Conservation (phyloP, 2,888 invertebrate genomes). For the Tyria jacobaeae region DNA sequence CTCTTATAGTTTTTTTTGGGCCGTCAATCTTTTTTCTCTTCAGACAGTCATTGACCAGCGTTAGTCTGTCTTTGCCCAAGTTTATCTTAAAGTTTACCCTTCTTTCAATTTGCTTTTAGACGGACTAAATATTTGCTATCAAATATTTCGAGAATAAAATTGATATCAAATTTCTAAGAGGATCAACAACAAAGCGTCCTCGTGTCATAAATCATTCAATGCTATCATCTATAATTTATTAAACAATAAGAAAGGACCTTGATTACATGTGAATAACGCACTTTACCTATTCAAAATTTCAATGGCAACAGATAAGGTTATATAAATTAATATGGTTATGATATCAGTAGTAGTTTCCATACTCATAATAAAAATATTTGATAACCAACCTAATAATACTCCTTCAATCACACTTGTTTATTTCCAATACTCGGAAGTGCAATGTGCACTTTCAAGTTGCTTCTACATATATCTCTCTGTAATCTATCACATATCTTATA, state of each 20-base stretch:
- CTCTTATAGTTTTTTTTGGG: no score
- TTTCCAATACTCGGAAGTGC: no score
- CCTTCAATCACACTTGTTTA: no score
- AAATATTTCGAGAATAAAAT: conserved; percentile 21
- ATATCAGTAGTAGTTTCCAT: no score
- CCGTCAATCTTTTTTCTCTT: conserved; percentile 16
- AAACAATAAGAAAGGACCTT: conserved; percentile 35
- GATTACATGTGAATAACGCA: conserved; percentile 38
- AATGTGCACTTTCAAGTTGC: no score
- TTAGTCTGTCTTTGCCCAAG: conserved; percentile 23
- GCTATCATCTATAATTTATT: conserved; percentile 23
- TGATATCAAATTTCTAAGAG: conserved; percentile 13
- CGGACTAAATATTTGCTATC: conserved; percentile 24
- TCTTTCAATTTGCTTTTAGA: conserved; percentile 22
- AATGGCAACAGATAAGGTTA: conserved; percentile 40
- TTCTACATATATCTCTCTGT: no score
- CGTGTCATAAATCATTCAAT: conserved; percentile 17
- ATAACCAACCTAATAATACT: no score
- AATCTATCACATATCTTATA: no score
- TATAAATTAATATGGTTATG: no score
- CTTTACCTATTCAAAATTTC: conserved; percentile 32
- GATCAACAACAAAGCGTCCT: conserved; percentile 12
- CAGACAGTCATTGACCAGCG: conserved; percentile 45
- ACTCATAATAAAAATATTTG: no score
- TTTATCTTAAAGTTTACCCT: conserved; percentile 22